A percentile compares a stretch with the other conserved stretches of the same genome.
Evolutionary conservation across 2,797 vertebrate species (phyloP).

Genomic region (Acipenser ruthenus): DNA sequence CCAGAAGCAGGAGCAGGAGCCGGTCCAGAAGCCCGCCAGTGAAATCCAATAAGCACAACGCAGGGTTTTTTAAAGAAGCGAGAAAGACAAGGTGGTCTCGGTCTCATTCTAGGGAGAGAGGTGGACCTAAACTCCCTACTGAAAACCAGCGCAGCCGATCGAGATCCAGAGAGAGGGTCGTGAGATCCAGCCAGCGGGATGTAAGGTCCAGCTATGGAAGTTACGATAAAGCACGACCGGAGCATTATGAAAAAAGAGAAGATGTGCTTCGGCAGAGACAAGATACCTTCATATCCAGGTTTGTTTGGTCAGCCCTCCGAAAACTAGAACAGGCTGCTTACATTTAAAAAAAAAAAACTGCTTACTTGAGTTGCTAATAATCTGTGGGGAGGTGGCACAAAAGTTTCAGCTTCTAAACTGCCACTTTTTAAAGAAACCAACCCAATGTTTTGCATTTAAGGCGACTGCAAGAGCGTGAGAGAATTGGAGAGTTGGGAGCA

Average conservation of each 20-base stretch:
- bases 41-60: conserved; percentile 28
- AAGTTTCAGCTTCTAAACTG: no score
- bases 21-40: conserved; percentile 42
- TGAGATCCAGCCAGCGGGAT: conserved; percentile 32
- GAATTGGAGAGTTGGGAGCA: conserved; percentile 85
- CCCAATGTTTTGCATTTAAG: conserved; percentile 41
- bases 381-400: no score
- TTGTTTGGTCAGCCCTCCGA: background rate
- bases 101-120: conserved; percentile 43
- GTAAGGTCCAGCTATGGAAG: conserved; percentile 19
- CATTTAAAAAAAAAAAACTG: no score
- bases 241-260: conserved; percentile 82
- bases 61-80: conserved; percentile 42
- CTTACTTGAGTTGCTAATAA: no score
- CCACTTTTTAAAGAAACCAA: no score
- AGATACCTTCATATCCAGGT: conserved; percentile 69
- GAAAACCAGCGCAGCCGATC: conserved; percentile 49
- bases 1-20: conserved; percentile 43
- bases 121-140: conserved; percentile 48
- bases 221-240: conserved; percentile 59
- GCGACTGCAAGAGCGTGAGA: conserved; percentile 83
- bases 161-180: conserved; percentile 31
- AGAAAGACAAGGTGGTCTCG: conserved; percentile 39
- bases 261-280: conserved; percentile 83
- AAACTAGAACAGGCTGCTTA: no score